Conservation (phyloP, 2,797 vertebrate species). For the Chaunax sp. region DNA sequence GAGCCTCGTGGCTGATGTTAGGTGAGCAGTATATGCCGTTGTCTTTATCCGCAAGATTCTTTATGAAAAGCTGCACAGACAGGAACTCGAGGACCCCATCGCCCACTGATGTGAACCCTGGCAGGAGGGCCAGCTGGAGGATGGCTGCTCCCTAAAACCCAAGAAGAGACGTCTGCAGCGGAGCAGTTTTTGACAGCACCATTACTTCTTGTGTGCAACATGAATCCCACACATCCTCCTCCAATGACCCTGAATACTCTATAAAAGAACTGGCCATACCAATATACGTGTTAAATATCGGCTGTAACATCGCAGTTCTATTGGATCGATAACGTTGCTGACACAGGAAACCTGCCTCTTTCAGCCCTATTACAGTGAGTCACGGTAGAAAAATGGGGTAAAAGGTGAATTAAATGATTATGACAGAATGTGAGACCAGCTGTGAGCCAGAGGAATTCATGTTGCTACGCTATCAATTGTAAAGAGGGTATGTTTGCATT, state of each 20-base stretch:
- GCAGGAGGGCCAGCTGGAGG: conserved; percentile 9
- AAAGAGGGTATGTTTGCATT: not conserved
- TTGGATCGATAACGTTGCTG: not conserved
- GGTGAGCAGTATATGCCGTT: not conserved
- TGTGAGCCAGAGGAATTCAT: not conserved
- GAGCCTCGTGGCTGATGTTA: conserved; percentile 12
- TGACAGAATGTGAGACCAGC: not conserved
- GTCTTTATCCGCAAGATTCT: conserved; percentile 25
- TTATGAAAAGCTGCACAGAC: conserved; percentile 40
- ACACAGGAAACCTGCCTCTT: not conserved
- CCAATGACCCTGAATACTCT: not conserved
- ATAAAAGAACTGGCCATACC: conserved; percentile 1
- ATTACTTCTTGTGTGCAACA: not conserved
- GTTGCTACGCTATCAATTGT: not conserved
- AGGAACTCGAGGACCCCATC: conserved; percentile 11
- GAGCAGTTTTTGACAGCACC: not conserved
- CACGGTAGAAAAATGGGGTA: not conserved
- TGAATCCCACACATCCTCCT: conserved; percentile 6
- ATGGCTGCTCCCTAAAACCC: conserved; percentile 7
- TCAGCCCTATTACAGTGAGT: conserved; percentile 2
- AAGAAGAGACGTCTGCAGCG: conserved; percentile 12
- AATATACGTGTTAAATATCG: conserved; percentile 1
- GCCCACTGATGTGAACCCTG: conserved; percentile 30
- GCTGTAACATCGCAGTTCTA: conserved; percentile 1
- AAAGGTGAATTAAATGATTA: not conserved